phyloP scores from a whole-genome alignment of 2,888 invertebrate genomes.

The Epiperipatus broadwayi region DNA sequence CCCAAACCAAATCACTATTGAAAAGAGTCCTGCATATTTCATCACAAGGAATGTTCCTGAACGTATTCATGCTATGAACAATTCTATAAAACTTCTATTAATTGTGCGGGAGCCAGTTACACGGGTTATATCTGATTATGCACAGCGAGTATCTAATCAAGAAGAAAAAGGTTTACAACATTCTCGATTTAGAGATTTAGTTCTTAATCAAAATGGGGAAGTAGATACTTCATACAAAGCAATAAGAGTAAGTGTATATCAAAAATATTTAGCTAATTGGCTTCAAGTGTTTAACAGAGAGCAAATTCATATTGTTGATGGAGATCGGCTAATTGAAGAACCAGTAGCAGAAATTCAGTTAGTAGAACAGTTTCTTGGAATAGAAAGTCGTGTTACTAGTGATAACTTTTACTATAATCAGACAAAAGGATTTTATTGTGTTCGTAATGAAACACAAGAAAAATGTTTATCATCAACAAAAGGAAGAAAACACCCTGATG shows the following conservation, averaged over 20 bases:
- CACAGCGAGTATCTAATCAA: slow-evolving; percentile 54
- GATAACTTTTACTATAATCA: slow-evolving; percentile 91
- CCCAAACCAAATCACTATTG: slow-evolving; percentile 77
- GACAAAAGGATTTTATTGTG: slow-evolving; percentile 86
- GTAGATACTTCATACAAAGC: slow-evolving; percentile 31
- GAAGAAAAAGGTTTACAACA: slow-evolving; percentile 40
- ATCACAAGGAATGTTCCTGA: slow-evolving; percentile 85
- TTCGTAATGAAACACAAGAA: slow-evolving; percentile 35
- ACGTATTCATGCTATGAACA: slow-evolving; percentile 80
- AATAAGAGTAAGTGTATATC: slow-evolving; percentile 57
- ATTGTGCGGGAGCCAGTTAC: slow-evolving; percentile 91
- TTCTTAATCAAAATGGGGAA: slow-evolving; percentile 24
- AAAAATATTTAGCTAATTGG: slow-evolving; percentile 74
- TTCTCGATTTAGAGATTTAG: slow-evolving; percentile 29
- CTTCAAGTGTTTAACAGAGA: slow-evolving; percentile 72
- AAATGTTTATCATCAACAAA: slow-evolving; percentile 76
- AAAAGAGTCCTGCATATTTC: slow-evolving; percentile 95
- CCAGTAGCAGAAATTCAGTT: slow-evolving; percentile 66
- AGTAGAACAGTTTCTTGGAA: slow-evolving; percentile 66
- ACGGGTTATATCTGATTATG: slow-evolving; percentile 87
- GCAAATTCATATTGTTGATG: slow-evolving; percentile 84
- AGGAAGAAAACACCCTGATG: slow-evolving; percentile 63
- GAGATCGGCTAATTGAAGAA: slow-evolving; percentile 71
- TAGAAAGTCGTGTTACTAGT: slow-evolving; percentile 46
- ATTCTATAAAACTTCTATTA: slow-evolving; percentile 67